Evolutionary conservation across 2,888 invertebrate species (phyloP), one percentile per base, ranked within the genome.

Genomic region (Drosophila mercatorum): DNA sequence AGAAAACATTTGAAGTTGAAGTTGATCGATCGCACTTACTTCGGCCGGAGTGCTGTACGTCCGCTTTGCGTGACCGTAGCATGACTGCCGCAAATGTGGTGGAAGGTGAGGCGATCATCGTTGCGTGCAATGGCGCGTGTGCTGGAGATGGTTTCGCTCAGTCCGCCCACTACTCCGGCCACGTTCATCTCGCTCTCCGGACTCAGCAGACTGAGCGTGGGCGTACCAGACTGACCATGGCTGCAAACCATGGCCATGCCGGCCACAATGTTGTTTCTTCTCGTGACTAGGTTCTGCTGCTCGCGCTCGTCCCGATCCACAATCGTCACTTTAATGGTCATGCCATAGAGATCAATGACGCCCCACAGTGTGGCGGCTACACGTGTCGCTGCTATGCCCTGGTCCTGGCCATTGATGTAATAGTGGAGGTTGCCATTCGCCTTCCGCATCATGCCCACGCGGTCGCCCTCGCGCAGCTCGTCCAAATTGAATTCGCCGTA

Each of bases 401-500:
- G 98, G 93, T 98, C 97, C 68, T 97, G 93, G 0, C 98, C 98
- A 88, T 98, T 98, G 80, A 98, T 98, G 91, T 96, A 97, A 92
- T 97, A 98, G 92, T 98, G 98, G 43, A 98, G 94, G 91, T 96
- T 96, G 0, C 97, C 97, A 90, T 95, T 96, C 3, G 95, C 93
- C 92, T 97, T 97, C 52, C 97, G 94, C 95, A 98, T 96, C 95
- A 98, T 96, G 8, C 98, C 98, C 12, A 98, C 97, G 1, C 97
- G 95, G 92, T 98, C 98, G 0, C 98, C 98, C 93, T 97, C 97
- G 89, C 96, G 95, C 14, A 99, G 94, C 92, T 98, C 98, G 91
- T 99, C 99, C 78, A 99, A 94, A 93, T 98, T 98, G 90, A 97
- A 97, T 89, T 96, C 96, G 0, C 98, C 98, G 91, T 98, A 98